These are phyloP conservation scores for Rhinoptilus africanus DNA, from an alignment of 2,113 vertebrate genomes.

Conservation along the genomic window DNA sequence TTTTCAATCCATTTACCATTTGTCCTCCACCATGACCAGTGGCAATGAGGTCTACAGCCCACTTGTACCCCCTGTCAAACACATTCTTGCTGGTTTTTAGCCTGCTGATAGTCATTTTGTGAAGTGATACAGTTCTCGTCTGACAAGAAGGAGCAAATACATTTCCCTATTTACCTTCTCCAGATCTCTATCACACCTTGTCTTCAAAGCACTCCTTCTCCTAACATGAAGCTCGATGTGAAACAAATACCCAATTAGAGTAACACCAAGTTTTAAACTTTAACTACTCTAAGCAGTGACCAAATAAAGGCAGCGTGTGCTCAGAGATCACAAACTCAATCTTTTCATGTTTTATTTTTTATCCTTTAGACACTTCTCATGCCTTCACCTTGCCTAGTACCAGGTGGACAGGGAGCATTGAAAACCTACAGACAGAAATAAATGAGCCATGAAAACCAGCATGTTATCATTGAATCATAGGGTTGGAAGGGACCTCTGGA, in stretches of 20 bases:
- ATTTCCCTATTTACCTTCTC: not conserved
- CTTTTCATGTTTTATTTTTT: not conserved
- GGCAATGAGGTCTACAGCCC: not conserved
- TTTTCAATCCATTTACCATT: not conserved
- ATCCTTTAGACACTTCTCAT: not conserved
- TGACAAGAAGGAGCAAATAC: not conserved
- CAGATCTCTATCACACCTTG: not conserved
- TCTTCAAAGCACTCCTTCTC: not conserved
- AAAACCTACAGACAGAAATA: not conserved
- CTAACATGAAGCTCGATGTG: not conserved
- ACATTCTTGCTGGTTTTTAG: not conserved
- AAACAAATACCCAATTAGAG: not conserved
- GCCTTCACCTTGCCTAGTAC: not conserved
- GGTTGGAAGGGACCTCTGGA: too few relatives aligned
- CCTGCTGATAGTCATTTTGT: not conserved
- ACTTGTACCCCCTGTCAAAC: not conserved
- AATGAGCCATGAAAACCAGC: not conserved
- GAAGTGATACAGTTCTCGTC: not conserved
- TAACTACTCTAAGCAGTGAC: not conserved
- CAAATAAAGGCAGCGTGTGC: not conserved
- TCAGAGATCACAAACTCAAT: not conserved
- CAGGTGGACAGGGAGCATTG: not conserved
- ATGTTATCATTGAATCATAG: too few relatives aligned
- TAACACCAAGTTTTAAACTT: not conserved
- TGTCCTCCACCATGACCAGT: not conserved